Evolutionary conservation across 2,797 vertebrate genomes (phyloP).

Genomic region (Rallus crepitans): DNA sequence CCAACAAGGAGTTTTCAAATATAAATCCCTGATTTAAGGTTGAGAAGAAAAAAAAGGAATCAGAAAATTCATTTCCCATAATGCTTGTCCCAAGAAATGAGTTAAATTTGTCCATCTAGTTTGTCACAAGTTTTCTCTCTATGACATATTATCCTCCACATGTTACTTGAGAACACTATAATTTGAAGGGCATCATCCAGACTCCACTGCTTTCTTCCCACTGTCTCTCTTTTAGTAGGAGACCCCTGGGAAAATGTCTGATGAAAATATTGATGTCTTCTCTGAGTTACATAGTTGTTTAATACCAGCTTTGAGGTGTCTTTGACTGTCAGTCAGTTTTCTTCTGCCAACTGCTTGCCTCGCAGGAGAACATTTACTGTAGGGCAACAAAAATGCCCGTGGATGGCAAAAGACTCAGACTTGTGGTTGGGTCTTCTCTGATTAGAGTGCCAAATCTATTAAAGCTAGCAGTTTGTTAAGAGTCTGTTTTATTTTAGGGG

Average conservation of each 20-base stretch:
- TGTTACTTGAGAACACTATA: slow-evolving; percentile 39
- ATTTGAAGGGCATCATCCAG: slow-evolving; percentile 44
- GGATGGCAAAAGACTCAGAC: not conserved
- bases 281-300: slow-evolving; percentile 30
- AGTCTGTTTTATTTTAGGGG: not conserved
- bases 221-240: slow-evolving; percentile 30
- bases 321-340: slow-evolving; percentile 32
- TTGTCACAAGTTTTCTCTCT: slow-evolving; percentile 3
- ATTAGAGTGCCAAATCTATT: not conserved
- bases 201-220: not conserved
- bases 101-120: slow-evolving; percentile 50
- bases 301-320: slow-evolving; percentile 41
- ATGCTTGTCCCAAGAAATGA: not conserved
- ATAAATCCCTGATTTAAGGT: not conserved
- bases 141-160: slow-evolving; percentile 17
- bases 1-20: not conserved
- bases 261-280: slow-evolving; percentile 13
- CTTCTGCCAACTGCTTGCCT: not conserved
- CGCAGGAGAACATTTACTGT: not conserved
- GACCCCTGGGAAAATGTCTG: slow-evolving; percentile 10
- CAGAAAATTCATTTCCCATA: slow-evolving; percentile 1
- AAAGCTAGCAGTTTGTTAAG: not conserved
- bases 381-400: not conserved
- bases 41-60: not conserved
- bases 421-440: not conserved